Conservation (phyloP, 2,113 vertebrate genomes). For the Jacana jacana region DNA sequence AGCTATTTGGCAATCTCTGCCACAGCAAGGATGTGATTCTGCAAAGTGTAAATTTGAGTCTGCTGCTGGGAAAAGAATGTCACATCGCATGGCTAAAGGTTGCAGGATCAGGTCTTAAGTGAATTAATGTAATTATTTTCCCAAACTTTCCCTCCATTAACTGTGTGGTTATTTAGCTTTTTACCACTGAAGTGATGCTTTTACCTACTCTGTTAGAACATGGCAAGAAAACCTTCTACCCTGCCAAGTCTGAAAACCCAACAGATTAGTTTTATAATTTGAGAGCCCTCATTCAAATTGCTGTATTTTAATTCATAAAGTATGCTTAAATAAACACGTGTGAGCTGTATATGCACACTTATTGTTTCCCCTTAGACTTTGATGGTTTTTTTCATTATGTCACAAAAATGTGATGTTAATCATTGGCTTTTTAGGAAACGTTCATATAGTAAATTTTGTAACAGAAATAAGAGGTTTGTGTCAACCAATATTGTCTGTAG, state of each 20-base stretch:
- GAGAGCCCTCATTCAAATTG: neutral
- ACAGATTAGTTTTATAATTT: neutral
- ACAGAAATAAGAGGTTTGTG: neutral
- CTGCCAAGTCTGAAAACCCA: neutral
- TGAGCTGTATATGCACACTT: neutral
- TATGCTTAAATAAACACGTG: neutral
- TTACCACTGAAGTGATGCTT: neutral
- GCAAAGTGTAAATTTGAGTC: neutral
- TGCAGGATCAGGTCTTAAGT: neutral
- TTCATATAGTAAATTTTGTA: neutral
- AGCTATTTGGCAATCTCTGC: neutral
- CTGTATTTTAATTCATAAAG: neutral
- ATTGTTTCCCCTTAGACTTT: neutral
- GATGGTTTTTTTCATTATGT: neutral
- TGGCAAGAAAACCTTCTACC: neutral
- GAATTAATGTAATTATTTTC: neutral
- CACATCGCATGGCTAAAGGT: neutral
- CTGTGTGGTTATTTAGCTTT: neutral
- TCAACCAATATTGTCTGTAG: neutral
- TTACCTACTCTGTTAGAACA: neutral
- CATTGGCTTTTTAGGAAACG: neutral
- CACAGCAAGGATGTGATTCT: conserved; percentile 4
- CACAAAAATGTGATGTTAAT: neutral
- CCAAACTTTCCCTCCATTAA: neutral
- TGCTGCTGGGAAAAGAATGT: conserved; percentile 18